These are phyloP conservation scores for Sebastes nivosus DNA, from an alignment of 2,797 vertebrate genomes.

Conservation along the genomic window DNA sequence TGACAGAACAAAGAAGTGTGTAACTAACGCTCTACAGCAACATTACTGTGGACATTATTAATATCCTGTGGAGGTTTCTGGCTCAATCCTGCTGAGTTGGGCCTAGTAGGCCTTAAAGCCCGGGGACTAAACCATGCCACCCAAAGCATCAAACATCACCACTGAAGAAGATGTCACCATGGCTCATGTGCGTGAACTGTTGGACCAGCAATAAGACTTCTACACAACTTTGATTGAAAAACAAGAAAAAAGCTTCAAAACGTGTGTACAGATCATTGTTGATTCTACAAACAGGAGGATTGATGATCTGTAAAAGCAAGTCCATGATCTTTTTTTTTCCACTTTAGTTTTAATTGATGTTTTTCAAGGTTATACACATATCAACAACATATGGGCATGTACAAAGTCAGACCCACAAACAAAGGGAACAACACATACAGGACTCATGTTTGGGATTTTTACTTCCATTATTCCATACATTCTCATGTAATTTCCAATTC, in stretches of 20 bases:
- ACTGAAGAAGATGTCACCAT: neutral
- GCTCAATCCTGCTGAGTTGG: neutral
- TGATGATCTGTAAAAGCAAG: neutral
- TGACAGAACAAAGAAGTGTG: neutral
- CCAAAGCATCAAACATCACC: neutral
- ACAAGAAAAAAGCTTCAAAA: neutral
- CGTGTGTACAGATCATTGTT: neutral
- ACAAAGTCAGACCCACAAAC: no score
- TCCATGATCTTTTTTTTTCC: no score
- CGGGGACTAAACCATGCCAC: neutral
- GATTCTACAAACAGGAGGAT: neutral
- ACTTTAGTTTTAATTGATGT: no score
- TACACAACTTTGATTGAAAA: neutral
- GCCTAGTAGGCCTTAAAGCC: neutral
- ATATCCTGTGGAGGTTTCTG: neutral
- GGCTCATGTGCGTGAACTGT: neutral
- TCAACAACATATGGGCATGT: no score
- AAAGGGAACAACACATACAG: no score
- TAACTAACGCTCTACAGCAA: neutral
- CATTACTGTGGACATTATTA: neutral
- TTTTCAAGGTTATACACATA: no score
- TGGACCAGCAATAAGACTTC: neutral
- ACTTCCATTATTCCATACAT: no score
- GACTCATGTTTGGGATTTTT: no score
- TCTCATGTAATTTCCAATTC: no score